phyloP scores from a whole-genome alignment of 2,113 vertebrate species.

The Tauraco erythrolophus region DNA sequence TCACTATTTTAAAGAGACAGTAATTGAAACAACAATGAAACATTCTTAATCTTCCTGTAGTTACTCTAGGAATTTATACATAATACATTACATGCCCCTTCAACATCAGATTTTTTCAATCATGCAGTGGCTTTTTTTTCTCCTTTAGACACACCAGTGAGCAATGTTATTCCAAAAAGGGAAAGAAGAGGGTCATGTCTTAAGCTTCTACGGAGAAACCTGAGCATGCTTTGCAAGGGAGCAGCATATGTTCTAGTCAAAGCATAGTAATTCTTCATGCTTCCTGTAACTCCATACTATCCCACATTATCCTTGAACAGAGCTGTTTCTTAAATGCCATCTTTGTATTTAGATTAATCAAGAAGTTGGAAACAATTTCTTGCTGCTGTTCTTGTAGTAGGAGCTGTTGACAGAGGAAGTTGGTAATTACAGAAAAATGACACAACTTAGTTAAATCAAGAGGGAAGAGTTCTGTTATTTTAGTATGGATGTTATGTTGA shows the following conservation, averaged over 20 bases:
- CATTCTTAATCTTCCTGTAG: not conserved
- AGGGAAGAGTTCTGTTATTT: not conserved
- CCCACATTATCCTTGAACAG: not conserved
- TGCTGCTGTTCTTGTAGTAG: not conserved
- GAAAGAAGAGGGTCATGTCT: not conserved
- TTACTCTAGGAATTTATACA: not conserved
- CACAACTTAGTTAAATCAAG: not conserved
- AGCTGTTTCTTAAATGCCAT: not conserved
- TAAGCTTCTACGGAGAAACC: not conserved
- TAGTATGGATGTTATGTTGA: not conserved
- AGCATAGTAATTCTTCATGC: not conserved
- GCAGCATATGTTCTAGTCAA: not conserved
- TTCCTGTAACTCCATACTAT: not conserved
- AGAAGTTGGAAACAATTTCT: not conserved
- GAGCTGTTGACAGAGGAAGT: not conserved
- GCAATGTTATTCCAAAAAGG: not conserved
- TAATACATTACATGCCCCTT: not conserved
- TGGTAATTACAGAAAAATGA: not conserved
- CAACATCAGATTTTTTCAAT: not conserved
- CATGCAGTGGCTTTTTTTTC: fast-evolving
- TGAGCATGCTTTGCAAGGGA: not conserved
- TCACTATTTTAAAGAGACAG: not conserved
- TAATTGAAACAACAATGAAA: not conserved
- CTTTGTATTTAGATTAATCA: not conserved
- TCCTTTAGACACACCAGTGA: not conserved